Percentiles rank a stretch among this genome's conserved stretches.
These are phyloP conservation scores for Sebastes hubbsi DNA, from an alignment of 2,797 vertebrate genomes.

Conservation along the genomic window DNA sequence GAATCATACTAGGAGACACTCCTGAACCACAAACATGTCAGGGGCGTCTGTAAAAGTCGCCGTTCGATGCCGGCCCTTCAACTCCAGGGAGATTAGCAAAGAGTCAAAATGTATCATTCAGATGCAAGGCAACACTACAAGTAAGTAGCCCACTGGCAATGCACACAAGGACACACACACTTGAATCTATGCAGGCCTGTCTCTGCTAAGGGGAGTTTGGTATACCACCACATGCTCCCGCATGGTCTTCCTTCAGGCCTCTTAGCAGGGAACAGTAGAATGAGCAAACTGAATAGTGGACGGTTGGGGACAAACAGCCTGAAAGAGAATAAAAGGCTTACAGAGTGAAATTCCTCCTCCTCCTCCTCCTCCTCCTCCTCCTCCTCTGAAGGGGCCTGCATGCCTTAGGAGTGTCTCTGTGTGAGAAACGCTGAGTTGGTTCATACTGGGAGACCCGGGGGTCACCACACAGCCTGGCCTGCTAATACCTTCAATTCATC, in stretches of 20 bases:
- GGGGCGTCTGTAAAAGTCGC: constrained; percentile 99
- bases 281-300: constrained; percentile 68
- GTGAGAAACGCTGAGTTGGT: constrained; percentile 68
- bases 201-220: constrained; percentile 15
- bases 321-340: constrained; percentile 73
- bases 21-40: constrained; percentile 87
- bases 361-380: constrained; percentile 22
- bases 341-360: constrained; percentile 60
- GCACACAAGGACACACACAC: constrained; percentile 13
- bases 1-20: constrained; percentile 45
- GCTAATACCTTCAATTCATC: constrained; percentile 37
- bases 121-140: constrained; percentile 99
- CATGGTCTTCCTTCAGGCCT: constrained; percentile 40
- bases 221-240: constrained; percentile 38
- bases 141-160: constrained; percentile 83
- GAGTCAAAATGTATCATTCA: constrained; percentile 99
- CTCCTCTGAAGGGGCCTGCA: constrained; percentile 65
- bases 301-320: constrained; percentile 62
- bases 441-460: constrained; percentile 50
- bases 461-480: constrained; percentile 42
- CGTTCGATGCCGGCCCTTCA: constrained; percentile 97
- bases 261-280: constrained; percentile 56
- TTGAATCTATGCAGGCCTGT: constrained; percentile 24
- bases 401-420: constrained; percentile 64
- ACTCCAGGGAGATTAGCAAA: constrained; percentile 94